A percentile compares a stretch with the other conserved stretches of the same genome.
These are phyloP conservation scores for Thelaira solivaga DNA, from an alignment of 2,888 invertebrate species.

Conservation along the genomic window DNA sequence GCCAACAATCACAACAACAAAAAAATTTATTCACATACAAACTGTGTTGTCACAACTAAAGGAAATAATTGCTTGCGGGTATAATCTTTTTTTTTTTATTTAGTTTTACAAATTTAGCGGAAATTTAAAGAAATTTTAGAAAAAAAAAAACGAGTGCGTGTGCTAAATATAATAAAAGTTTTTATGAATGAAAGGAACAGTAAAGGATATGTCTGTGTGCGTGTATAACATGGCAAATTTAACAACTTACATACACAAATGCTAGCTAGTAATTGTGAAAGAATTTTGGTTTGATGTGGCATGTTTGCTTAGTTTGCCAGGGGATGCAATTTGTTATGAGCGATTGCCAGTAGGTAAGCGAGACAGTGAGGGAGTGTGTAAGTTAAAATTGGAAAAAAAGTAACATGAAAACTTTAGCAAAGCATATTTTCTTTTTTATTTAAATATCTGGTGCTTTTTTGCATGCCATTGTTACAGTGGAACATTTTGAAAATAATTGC, in stretches of 20 bases:
- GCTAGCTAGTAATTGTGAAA: background rate
- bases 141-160: constrained; percentile 12
- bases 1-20: background rate
- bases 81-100: constrained; percentile 5
- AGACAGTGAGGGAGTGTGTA: too few relatives aligned
- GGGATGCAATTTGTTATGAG: background rate
- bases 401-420: too few relatives aligned
- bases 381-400: too few relatives aligned
- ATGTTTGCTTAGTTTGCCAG: background rate
- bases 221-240: constrained; percentile 8
- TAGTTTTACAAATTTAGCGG: constrained; percentile 26
- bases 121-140: constrained; percentile 43
- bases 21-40: background rate
- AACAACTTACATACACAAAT: constrained; percentile 12
- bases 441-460: too few relatives aligned
- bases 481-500: too few relatives aligned
- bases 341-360: too few relatives aligned
- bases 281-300: background rate
- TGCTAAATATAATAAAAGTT: background rate
- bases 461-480: too few relatives aligned
- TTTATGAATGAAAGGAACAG: constrained; percentile 23
- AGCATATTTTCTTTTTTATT: too few relatives aligned
- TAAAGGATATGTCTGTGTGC: background rate
- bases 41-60: constrained; percentile 34
- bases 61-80: constrained; percentile 42